These are phyloP conservation scores for Barypeithes pellucidus DNA, from an alignment of 2,888 invertebrate genomes.

Conservation along the genomic window DNA sequence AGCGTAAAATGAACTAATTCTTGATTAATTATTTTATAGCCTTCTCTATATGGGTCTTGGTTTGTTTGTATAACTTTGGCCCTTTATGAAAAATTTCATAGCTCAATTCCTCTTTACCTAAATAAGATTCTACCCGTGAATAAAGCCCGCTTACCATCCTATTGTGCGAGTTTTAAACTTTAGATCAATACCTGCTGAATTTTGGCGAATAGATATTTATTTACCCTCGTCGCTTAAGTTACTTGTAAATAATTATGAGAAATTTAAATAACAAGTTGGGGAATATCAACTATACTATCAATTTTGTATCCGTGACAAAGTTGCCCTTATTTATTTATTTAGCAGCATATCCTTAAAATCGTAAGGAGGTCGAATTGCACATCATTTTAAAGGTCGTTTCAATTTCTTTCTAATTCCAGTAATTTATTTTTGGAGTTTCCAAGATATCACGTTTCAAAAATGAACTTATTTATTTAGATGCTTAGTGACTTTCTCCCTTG, in stretches of 20 bases:
- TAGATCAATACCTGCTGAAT: conserved; percentile 6
- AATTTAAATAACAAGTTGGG: no score
- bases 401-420: no score
- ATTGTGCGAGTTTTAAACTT: conserved; percentile 17
- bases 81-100: neutral
- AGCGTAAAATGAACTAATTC: neutral
- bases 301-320: no score
- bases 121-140: neutral
- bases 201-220: neutral
- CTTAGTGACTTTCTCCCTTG: no score
- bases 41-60: neutral
- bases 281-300: no score
- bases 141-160: conserved; percentile 11
- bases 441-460: no score
- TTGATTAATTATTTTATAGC: neutral
- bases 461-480: no score
- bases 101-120: conserved; percentile 6
- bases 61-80: neutral
- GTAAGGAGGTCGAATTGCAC: no score
- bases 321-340: no score
- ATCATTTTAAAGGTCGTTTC: no score
- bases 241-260: neutral
- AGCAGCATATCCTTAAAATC: no score
- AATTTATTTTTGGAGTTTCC: no score
- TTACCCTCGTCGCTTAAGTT: neutral